Evolutionary conservation across 1,140 invertebrate genomes (phyloP).

Genomic region (Tetramorium simillimum): DNA sequence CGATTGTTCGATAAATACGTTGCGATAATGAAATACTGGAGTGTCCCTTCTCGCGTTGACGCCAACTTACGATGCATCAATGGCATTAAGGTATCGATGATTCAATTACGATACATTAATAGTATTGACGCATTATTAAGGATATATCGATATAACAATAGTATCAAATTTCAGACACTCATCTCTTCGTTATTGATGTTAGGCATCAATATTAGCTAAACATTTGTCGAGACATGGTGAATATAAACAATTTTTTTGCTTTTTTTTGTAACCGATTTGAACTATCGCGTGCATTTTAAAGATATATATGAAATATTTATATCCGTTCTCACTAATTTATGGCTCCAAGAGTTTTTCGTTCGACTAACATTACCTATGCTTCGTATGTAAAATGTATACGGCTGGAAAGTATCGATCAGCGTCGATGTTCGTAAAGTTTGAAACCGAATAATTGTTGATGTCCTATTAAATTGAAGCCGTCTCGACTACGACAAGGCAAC

Average conservation of each 20-base stretch:
- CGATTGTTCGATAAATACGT: constrained; percentile 8
- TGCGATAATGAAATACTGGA: constrained; percentile 1
- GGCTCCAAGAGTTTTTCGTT: not conserved
- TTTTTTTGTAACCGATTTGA: not conserved
- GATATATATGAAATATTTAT: not conserved
- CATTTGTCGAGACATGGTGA: not conserved
- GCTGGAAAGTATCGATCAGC: not conserved
- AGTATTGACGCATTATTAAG: not conserved
- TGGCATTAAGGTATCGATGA: not conserved
- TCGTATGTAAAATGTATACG: not conserved
- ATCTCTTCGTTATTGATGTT: not conserved
- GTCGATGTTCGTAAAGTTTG: constrained; percentile 1
- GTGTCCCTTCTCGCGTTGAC: not conserved
- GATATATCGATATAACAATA: not conserved
- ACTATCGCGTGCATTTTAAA: not conserved
- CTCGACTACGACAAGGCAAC: not conserved
- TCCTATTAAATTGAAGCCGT: constrained; percentile 15
- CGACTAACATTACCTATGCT: not conserved
- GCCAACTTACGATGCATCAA: not conserved
- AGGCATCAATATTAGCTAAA: not conserved
- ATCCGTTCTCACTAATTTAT: not conserved
- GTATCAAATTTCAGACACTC: not conserved
- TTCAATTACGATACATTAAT: not conserved
- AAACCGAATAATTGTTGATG: not conserved
- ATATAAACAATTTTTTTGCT: not conserved